A percentile compares a stretch with the other conserved stretches of the same genome.
These are phyloP conservation scores for Centropus unirufus DNA, from an alignment of 2,113 vertebrate genomes.

Conservation along the genomic window DNA sequence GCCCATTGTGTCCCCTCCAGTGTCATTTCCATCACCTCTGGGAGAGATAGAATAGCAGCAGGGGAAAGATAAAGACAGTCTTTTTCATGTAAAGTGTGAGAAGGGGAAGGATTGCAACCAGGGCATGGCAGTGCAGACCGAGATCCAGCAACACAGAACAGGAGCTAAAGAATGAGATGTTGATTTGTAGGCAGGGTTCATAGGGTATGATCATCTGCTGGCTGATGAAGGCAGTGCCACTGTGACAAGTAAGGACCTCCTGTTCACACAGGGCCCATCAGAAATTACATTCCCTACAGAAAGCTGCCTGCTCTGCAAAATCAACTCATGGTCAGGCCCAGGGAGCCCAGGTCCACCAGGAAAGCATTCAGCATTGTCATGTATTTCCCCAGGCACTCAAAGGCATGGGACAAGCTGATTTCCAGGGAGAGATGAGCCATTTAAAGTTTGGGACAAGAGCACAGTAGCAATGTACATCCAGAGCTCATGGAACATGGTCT, in stretches of 20 bases:
- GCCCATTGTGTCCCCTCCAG: background rate
- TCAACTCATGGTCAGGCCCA: background rate
- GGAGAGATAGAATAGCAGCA: background rate
- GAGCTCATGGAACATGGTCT: fast-evolving
- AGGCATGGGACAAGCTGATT: background rate
- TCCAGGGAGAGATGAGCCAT: background rate
- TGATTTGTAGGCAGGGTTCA: background rate
- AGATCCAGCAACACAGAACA: fast-evolving
- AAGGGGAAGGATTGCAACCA: background rate
- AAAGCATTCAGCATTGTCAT: background rate
- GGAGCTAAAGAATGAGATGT: background rate
- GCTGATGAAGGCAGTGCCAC: background rate
- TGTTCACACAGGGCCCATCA: fast-evolving
- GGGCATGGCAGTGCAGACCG: background rate
- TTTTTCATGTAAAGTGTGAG: background rate
- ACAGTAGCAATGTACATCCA: background rate
- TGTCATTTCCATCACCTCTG: background rate
- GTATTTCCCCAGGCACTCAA: background rate
- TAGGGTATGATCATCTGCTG: background rate
- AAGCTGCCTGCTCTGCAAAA: background rate
- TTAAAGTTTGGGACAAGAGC: background rate
- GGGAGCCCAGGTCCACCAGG: background rate
- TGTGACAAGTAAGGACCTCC: background rate
- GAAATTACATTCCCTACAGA: background rate
- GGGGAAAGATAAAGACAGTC: background rate